Evolutionary conservation across 2,888 invertebrate species (phyloP), one percentile per base, ranked within the genome.

Genomic region (Trachelus tabidus): DNA sequence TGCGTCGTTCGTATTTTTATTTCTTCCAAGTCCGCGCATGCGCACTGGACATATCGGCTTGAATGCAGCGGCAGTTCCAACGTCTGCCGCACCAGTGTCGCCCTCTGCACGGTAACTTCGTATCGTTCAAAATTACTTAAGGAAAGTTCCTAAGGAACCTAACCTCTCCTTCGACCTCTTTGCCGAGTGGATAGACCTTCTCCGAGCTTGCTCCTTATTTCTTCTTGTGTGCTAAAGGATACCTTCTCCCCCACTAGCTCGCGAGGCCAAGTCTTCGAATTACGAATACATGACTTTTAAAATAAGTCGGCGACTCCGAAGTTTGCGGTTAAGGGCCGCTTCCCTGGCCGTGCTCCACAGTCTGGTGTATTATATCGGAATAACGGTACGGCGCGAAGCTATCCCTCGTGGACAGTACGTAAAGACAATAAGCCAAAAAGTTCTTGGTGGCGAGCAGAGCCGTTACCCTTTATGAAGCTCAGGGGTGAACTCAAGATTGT

Each of bases 401-500:
- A 82, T 84, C 85, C 90, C 90, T 82, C 81, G 88, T 89, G 90
- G 89, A 90, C 89, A 89, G 87, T 90, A 90, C 86, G 87, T 88
- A 87, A 87, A 87, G 88, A 90, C 88, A 89, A 89, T 90, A 89
- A 90, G 90, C 89, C 89, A 88, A 90, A 91, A 91, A 91, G 89
- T 91, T 56, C 56, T 1, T 91, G 85, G 87, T 81, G 82, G 84
- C 82, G 83, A 82, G 81, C 84, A 77, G 83, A 75, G 85, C 85
- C 87, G 87, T 89, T 88, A 86, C 84, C 86, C 87, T 87, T 90
- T 90, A 89, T 90, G 90, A 89, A 90, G 88, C 90, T 89, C 89
- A 84, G 83, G 89, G 90, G 89, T 89, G 87, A 90, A 90, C 88
- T 90, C 90, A 89, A 90, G 90, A 90, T 90, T 88, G 91, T 90